These are phyloP conservation scores for Xanthorhoe designata DNA, from an alignment of 2,888 invertebrate species.

Conservation along the genomic window DNA sequence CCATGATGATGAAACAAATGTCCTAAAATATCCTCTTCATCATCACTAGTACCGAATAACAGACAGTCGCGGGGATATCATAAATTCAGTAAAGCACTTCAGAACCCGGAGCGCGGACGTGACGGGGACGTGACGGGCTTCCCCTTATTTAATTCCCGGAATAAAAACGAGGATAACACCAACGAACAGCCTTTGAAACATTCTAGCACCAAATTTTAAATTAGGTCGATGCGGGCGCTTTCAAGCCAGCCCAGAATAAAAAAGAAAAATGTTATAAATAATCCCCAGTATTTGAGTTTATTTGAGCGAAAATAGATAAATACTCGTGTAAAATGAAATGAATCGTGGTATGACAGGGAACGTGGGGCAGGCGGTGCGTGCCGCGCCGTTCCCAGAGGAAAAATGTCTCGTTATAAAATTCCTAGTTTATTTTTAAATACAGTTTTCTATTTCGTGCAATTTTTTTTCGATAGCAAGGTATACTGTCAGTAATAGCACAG, in stretches of 20 bases:
- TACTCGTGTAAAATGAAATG: constrained; percentile 31
- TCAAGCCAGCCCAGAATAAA: constrained; percentile 7
- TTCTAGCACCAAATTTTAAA: constrained; percentile 25
- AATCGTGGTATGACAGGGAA: constrained; percentile 29
- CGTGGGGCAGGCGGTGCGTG: constrained; percentile 27
- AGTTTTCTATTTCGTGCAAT: constrained; percentile 9
- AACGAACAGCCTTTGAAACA: constrained; percentile 18
- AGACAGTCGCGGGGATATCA: constrained; percentile 39
- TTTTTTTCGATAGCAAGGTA: background rate
- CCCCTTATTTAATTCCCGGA: constrained; percentile 45
- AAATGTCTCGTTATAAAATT: constrained; percentile 22
- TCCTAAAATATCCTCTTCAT: constrained; percentile 12
- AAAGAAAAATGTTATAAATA: constrained; percentile 9
- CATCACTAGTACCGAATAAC: constrained; percentile 26
- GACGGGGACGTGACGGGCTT: constrained; percentile 37
- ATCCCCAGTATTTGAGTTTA: constrained; percentile 6
- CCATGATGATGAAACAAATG: no score
- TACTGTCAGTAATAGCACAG: background rate
- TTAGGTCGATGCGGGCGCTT: constrained; percentile 30
- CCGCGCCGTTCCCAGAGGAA: constrained; percentile 19
- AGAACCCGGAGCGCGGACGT: constrained; percentile 40
- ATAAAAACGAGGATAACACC: constrained; percentile 44
- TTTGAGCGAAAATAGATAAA: constrained; percentile 26
- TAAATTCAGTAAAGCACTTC: constrained; percentile 36
- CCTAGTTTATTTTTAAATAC: constrained; percentile 28